Base-by-base conservation (phyloP, 2,888 invertebrate species). In the Tipula lateralis region DNA sequence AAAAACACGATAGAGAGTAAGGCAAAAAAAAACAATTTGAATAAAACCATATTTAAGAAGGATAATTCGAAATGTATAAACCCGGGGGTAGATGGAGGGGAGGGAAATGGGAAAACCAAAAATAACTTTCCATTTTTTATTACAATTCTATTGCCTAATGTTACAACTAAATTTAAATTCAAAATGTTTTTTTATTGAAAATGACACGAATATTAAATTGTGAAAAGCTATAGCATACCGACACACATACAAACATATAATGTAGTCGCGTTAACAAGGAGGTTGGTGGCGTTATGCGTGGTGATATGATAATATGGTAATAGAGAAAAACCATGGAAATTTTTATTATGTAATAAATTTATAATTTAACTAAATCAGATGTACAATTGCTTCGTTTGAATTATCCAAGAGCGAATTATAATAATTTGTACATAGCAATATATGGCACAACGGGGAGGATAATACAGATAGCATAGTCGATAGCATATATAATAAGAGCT, bases 121-220 rank as follows among this genome's bases (percentile, higher is more conserved):
- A 66, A 66, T 66, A 44, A 66, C 24, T 66, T 66, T 66, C 66
- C 66, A 66, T 44, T 66, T 66, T 66, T 66, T 66, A 66, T 66
- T 66, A 66, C 66, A 66, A 66, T 66, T 66, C 66, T 66, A 66
- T 66, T 66, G 66, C 66, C 66, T 66, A 66, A 66, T 66, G 66
- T 66, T 66, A 66, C 66, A 66, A 66, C 66, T 66, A 66, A 66
- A 66, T 66, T 66, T 66, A 66, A 66, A 66, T 66, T 66, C 24
- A 66, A 66, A 32, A 66, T 66, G 66, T 9, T 66, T 66, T 66
- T 66, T 66, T 66, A 66, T 66, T 66, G 66, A 66, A 66, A 66
- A 66, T 24, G 66, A 66, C 66, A 66, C 66, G 66, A 66, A 66
- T 66, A 66, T 66, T 66, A 66, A 66, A 66, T 9, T 66, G 66